phyloP scores from a whole-genome alignment of 1,140 invertebrate genomes.

The Thaumatotibia leucotreta region DNA sequence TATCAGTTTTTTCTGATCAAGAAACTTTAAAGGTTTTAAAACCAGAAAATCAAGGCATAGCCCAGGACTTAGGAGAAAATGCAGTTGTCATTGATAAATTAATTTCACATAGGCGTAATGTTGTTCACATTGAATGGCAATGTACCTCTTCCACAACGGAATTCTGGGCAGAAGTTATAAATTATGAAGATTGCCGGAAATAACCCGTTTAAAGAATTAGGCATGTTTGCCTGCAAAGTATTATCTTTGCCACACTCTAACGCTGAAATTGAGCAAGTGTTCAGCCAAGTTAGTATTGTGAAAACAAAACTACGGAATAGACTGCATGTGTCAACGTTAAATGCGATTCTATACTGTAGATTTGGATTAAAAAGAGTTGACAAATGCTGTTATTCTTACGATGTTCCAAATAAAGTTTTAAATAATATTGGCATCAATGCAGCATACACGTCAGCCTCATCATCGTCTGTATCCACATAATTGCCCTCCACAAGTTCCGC shows the following conservation, averaged over 20 bases:
- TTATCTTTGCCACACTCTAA: slow-evolving; percentile 28
- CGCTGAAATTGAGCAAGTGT: slow-evolving; percentile 27
- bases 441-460: no score
- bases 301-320: slow-evolving; percentile 26
- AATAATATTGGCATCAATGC: slow-evolving; percentile 19
- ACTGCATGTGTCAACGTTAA: slow-evolving; percentile 22
- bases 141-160: slow-evolving; percentile 16
- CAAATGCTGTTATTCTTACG: slow-evolving; percentile 25
- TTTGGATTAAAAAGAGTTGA: slow-evolving; percentile 23
- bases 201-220: slow-evolving; percentile 22
- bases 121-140: slow-evolving; percentile 22
- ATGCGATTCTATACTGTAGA: slow-evolving; percentile 25
- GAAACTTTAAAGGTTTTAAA: slow-evolving; percentile 27
- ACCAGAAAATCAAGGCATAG: neutral
- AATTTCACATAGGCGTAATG: slow-evolving; percentile 24
- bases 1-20: slow-evolving; percentile 27
- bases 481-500: no score
- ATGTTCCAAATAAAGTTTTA: slow-evolving; percentile 20
- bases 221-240: slow-evolving; percentile 18
- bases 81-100: slow-evolving; percentile 20
- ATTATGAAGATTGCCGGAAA: slow-evolving; percentile 23
- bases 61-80: slow-evolving; percentile 23
- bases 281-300: slow-evolving; percentile 27
- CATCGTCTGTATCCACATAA: slow-evolving; percentile 15
- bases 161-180: slow-evolving; percentile 24